These are phyloP conservation scores for Hylyphantes graminicola DNA, from an alignment of 1,140 invertebrate genomes.

Conservation along the genomic window DNA sequence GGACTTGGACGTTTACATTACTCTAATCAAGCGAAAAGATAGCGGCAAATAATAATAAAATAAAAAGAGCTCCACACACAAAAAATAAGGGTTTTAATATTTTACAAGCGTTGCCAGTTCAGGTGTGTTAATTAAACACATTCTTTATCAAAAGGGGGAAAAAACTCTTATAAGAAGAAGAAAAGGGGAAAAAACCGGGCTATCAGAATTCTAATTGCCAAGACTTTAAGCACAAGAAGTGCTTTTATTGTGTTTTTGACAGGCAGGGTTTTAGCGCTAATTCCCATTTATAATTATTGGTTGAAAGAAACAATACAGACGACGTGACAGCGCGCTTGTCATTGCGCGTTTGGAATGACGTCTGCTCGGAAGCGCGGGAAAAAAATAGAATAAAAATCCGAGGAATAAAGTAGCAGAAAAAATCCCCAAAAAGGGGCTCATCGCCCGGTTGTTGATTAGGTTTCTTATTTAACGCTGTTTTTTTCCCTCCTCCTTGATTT, in stretches of 20 bases:
- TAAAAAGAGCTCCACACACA: neutral
- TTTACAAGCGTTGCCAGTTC: conserved; percentile 53
- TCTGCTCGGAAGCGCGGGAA: conserved; percentile 25
- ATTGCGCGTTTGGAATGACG: conserved; percentile 57
- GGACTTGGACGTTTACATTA: conserved; percentile 56
- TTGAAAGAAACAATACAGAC: conserved; percentile 50
- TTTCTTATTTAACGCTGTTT: conserved; percentile 59
- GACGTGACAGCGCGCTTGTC: conserved; percentile 52
- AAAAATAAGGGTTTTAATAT: conserved; percentile 49
- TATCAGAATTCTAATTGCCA: conserved; percentile 60
- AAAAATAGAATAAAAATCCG: conserved; percentile 25
- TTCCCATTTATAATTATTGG: conserved; percentile 61
- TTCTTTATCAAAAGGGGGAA: conserved; percentile 52
- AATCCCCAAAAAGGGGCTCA: conserved; percentile 20
- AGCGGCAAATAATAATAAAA: conserved; percentile 27
- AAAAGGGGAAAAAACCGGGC: conserved; percentile 29
- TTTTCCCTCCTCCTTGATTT: conserved; percentile 34
- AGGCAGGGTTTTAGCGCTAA: conserved; percentile 52
- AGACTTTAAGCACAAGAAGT: conserved; percentile 48
- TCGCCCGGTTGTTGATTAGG: conserved; percentile 56
- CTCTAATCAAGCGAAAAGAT: conserved; percentile 58
- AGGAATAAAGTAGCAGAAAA: conserved; percentile 34
- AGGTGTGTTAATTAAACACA: conserved; percentile 60
- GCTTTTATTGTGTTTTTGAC: conserved; percentile 61
- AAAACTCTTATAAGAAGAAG: conserved; percentile 10